Conservation (phyloP, 2,797 vertebrate species). For the Serranus cabrilla region DNA sequence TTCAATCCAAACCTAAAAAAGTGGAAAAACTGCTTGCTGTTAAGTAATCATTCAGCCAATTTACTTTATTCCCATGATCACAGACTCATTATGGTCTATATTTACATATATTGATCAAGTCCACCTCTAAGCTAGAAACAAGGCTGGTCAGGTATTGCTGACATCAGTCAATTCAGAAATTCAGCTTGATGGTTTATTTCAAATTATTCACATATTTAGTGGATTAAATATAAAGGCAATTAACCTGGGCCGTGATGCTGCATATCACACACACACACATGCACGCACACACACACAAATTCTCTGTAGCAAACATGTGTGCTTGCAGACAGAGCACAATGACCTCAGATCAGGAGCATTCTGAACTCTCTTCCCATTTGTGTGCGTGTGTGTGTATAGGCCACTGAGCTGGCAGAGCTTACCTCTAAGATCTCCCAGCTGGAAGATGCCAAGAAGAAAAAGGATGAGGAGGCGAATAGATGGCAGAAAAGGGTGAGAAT, state of each 20-base stretch:
- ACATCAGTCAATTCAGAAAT: constrained; percentile 6
- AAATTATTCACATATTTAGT: constrained; percentile 5
- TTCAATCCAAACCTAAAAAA: constrained; percentile 9
- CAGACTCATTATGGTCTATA: background rate
- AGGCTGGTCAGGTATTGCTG: background rate
- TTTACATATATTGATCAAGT: constrained; percentile 20
- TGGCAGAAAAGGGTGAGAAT: constrained; percentile 95
- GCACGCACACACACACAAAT: constrained; percentile 8
- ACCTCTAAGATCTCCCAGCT: constrained; percentile 93
- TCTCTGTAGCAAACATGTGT: constrained; percentile 30
- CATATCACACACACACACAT: background rate
- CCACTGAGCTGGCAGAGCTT: constrained; percentile 94
- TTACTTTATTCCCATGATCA: constrained; percentile 1
- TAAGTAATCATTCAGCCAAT: background rate
- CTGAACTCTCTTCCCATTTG: constrained; percentile 69
- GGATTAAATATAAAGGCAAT: constrained; percentile 9
- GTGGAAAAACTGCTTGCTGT: background rate
- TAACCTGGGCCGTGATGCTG: constrained; percentile 1
- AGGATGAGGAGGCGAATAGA: constrained; percentile 91
- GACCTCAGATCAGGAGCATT: constrained; percentile 69
- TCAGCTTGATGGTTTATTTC: constrained; percentile 4
- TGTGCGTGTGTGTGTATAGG: constrained; percentile 85
- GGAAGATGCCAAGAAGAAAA: constrained; percentile 95
- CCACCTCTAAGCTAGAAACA: constrained; percentile 13
- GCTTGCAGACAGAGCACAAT: constrained; percentile 51